These are phyloP conservation scores for Frieseomelitta varia DNA, from an alignment of 1,140 invertebrate genomes.

Conservation along the genomic window DNA sequence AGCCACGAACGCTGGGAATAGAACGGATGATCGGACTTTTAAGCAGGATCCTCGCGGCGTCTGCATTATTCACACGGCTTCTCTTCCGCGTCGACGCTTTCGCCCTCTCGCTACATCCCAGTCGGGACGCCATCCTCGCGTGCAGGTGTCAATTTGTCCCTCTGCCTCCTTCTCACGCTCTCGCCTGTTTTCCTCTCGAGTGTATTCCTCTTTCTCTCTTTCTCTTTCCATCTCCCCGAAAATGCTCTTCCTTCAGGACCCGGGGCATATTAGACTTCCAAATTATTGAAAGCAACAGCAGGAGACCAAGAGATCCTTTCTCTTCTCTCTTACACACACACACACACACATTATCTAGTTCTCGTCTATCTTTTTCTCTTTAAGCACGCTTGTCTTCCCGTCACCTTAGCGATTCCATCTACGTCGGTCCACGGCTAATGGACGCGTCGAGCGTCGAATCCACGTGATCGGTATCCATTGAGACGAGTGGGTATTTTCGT, in stretches of 20 bases:
- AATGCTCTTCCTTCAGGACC: constrained; percentile 39
- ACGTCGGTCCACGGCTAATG: constrained; percentile 10
- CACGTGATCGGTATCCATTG: constrained; percentile 4
- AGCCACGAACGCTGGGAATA: constrained; percentile 45
- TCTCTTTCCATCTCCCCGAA: neutral
- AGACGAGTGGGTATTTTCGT: neutral
- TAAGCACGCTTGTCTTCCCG: constrained; percentile 27
- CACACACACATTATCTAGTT: too few relatives aligned
- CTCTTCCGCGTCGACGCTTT: constrained; percentile 41
- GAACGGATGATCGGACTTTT: constrained; percentile 65
- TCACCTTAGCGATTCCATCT: constrained; percentile 26
- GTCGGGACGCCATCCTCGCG: constrained; percentile 53
- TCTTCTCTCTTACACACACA: neutral
- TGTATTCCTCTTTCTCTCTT: neutral
- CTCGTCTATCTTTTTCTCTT: neutral
- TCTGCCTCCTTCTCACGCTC: constrained; percentile 14
- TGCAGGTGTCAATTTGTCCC: constrained; percentile 70
- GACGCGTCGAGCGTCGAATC: neutral
- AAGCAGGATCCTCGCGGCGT: constrained; percentile 54
- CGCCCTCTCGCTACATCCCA: constrained; percentile 51
- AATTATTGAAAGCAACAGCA: constrained; percentile 77
- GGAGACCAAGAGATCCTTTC: constrained; percentile 3
- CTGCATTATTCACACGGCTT: constrained; percentile 69
- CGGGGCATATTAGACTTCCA: constrained; percentile 74
- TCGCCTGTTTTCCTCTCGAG: constrained; percentile 5